A percentile compares a stretch with the other conserved stretches of the same genome.
Evolutionary conservation across 2,888 invertebrate species (phyloP).

Genomic region (Drosophila meridionalis): DNA sequence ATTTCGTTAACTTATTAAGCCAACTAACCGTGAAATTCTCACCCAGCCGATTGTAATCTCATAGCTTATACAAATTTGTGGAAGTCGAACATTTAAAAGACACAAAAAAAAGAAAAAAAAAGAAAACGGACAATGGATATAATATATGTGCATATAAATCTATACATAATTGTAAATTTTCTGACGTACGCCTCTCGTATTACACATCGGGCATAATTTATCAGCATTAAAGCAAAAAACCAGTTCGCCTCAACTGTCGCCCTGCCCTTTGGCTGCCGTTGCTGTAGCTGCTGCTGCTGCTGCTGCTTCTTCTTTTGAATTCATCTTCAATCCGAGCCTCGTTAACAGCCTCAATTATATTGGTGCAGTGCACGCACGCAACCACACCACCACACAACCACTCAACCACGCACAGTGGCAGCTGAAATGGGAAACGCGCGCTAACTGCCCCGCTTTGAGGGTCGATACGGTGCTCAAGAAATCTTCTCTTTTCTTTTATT

Average conservation of each 20-base stretch:
- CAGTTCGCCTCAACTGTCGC: conserved; percentile 50
- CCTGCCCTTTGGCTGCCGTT: background rate
- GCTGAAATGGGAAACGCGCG: conserved; percentile 27
- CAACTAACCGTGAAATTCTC: conserved; percentile 31
- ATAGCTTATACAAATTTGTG: conserved; percentile 35
- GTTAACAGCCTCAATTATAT: conserved; percentile 58
- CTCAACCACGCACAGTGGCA: conserved; percentile 65
- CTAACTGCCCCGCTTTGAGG: conserved; percentile 26
- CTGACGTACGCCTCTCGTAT: conserved; percentile 46
- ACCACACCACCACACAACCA: conserved; percentile 21
- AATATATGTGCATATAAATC: conserved; percentile 25
- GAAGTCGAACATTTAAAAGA: conserved; percentile 1
- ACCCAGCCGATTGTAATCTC: conserved; percentile 30
- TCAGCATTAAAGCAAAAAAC: conserved; percentile 64
- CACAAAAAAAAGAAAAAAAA: background rate
- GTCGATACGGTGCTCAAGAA: conserved; percentile 29
- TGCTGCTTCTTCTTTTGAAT: background rate
- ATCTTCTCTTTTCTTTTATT: conserved; percentile 1
- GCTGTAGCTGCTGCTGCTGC: background rate
- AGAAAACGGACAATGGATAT: conserved; percentile 27
- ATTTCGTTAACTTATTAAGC: conserved; percentile 21
- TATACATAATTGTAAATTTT: conserved; percentile 48
- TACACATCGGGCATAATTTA: conserved; percentile 64
- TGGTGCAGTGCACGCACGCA: conserved; percentile 50
- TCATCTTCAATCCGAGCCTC: conserved; percentile 23